Base-by-base conservation (phyloP, 2,113 vertebrate species). In the Triplophysa rosa region DNA sequence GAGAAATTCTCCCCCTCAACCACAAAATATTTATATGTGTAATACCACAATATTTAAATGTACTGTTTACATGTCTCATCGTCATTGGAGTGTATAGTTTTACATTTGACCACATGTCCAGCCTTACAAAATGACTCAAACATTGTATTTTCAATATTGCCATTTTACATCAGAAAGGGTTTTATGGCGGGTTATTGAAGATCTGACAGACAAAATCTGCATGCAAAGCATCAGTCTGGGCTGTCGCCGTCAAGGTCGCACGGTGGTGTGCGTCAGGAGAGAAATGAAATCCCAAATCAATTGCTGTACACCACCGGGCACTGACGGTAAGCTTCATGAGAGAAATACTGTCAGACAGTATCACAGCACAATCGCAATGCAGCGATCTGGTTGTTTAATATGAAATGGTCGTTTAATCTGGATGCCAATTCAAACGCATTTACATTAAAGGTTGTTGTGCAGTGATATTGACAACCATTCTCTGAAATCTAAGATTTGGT, bases 231-330 rank as follows among this genome's bases (percentile, higher is more conserved):
- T 65, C 67, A 63, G 82, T 82, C 80, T 80, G 78, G 42, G 83
- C 86, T 75, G 87, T 40, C 14, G 77, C 80, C 68, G 83, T 90
- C 90, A 92, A 92, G 90, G 91, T 91, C 90, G 88, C 86, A 86
- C 85, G 65, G 79, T 87, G 85, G 84, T 82, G 82, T 86, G 86
- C 88, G 29, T 42, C 77, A 84, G 87, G 90, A 87, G 89, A 88
- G 49, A 91, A 66, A 89, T 89, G 87, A 91, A 91, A 92, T 88
- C 89, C 89, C 85, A 86, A 92, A 92, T 91, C 91, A 92, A 90
- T 89, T 75, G 87, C 83, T 87, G 85, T 85, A 9, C 61, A 21
- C 58, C n/a, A 49, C 26, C 72, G 29, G 73, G 14, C 79, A 42
- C 77, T 45, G 66, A 75, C 40, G 16, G 59, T 75, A 75, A 75